A percentile compares a stretch with the other conserved stretches of the same genome.
phyloP scores from a whole-genome alignment of 2,888 invertebrate genomes.

The Polyommatus iphigenia region DNA sequence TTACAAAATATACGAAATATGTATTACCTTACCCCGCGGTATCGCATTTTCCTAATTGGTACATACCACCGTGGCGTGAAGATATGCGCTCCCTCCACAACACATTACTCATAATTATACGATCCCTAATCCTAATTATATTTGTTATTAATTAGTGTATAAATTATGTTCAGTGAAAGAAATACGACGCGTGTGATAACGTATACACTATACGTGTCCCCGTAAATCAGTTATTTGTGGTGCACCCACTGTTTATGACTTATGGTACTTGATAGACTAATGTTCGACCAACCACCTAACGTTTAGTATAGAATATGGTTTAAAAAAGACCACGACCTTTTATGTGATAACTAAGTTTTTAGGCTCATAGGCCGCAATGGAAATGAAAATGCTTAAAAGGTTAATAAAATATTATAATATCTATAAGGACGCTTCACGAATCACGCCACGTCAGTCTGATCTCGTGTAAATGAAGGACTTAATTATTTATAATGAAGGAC shows the following conservation, averaged over 20 bases:
- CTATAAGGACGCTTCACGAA: too few relatives aligned
- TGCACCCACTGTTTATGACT: background rate
- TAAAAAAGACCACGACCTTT: background rate
- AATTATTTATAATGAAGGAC: too few relatives aligned
- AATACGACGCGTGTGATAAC: background rate
- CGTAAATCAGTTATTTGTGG: slow-evolving; percentile 9
- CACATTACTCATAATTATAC: slow-evolving; percentile 18
- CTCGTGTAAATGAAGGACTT: too few relatives aligned
- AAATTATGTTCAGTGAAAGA: background rate
- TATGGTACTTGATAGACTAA: background rate
- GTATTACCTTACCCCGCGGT: background rate
- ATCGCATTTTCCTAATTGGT: slow-evolving; percentile 7
- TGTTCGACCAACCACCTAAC: too few relatives aligned
- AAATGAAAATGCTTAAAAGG: too few relatives aligned
- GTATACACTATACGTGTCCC: background rate
- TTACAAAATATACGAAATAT: background rate
- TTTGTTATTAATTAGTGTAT: slow-evolving; percentile 14
- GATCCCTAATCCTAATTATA: slow-evolving; percentile 7
- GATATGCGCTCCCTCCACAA: background rate
- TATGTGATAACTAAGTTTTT: too few relatives aligned
- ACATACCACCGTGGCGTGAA: background rate
- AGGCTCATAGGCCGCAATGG: too few relatives aligned
- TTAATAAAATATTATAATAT: too few relatives aligned
- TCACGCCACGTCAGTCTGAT: too few relatives aligned
- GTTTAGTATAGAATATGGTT: background rate